phyloP scores from a whole-genome alignment of 2,113 vertebrate species.

The Semnopithecus entellus region DNA sequence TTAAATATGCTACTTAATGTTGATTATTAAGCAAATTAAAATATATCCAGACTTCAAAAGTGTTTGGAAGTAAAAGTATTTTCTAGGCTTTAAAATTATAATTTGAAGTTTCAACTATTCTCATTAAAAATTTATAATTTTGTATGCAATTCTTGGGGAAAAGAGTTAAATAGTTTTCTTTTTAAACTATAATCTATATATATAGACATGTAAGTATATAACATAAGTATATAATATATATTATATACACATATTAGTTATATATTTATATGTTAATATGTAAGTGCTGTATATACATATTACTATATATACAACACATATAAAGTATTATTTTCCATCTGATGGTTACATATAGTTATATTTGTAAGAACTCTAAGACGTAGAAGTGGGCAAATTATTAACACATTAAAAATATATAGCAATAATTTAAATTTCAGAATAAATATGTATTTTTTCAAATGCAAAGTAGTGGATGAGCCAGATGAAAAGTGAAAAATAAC shows the following conservation, averaged over 20 bases:
- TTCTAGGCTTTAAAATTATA: neutral
- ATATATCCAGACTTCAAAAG: neutral
- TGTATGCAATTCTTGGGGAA: neutral
- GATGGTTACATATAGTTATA: neutral
- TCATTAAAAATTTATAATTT: neutral
- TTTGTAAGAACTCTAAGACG: neutral
- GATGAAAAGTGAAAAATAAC: neutral
- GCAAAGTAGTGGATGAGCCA: neutral
- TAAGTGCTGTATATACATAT: neutral
- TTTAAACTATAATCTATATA: neutral
- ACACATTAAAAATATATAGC: neutral
- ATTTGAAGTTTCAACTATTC: neutral
- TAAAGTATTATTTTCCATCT: neutral
- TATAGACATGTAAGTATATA: neutral
- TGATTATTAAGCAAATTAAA: slow-evolving; percentile 11
- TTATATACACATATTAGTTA: neutral
- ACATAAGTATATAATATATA: neutral
- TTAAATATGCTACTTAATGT: neutral
- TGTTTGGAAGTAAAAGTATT: neutral
- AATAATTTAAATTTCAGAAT: neutral
- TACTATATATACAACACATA: neutral
- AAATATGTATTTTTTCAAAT: neutral
- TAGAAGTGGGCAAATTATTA: neutral
- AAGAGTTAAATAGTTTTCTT: neutral
- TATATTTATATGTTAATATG: neutral